Evolutionary conservation across 1,140 invertebrate genomes (phyloP).

Genomic region (Drosophila ironensis): DNA sequence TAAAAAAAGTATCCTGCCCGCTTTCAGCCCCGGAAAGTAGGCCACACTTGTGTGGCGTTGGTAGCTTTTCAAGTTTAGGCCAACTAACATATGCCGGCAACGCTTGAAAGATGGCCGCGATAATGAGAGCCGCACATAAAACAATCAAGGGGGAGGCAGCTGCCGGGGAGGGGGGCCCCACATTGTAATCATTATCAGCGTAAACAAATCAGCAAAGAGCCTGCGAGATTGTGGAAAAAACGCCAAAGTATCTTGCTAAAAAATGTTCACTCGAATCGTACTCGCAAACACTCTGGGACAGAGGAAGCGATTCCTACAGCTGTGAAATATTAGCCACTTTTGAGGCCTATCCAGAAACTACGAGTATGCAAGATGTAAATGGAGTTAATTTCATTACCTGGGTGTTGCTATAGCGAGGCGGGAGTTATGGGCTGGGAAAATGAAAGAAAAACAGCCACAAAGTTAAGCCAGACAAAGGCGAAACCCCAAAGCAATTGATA

Average conservation of each 20-base stretch:
- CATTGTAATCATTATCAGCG: conserved; percentile 77
- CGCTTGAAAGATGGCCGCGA: conserved; percentile 70
- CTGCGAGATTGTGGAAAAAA: conserved; percentile 3
- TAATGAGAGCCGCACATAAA: conserved; percentile 50
- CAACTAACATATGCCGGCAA: conserved; percentile 74
- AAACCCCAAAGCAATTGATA: conserved; percentile 17
- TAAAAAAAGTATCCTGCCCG: too few species aligned
- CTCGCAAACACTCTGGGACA: neutral
- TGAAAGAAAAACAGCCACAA: conserved; percentile 11
- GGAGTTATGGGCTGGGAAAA: conserved; percentile 1
- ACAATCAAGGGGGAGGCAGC: conserved; percentile 6
- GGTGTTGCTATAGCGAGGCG: too few species aligned
- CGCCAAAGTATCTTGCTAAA: neutral
- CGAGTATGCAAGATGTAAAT: too few species aligned
- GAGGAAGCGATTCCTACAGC: neutral
- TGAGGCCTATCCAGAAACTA: too few species aligned
- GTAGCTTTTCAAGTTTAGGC: conserved; percentile 72
- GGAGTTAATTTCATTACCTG: too few species aligned
- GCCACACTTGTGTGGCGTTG: conserved; percentile 56
- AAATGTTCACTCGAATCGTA: too few species aligned
- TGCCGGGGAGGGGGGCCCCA: neutral
- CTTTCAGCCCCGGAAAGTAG: conserved; percentile 47
- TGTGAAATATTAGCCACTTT: neutral
- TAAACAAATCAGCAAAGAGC: conserved; percentile 67
- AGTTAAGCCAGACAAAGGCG: conserved; percentile 36